phyloP scores from a whole-genome alignment of 2,113 vertebrate species.

The Cyprinus carpio region DNA sequence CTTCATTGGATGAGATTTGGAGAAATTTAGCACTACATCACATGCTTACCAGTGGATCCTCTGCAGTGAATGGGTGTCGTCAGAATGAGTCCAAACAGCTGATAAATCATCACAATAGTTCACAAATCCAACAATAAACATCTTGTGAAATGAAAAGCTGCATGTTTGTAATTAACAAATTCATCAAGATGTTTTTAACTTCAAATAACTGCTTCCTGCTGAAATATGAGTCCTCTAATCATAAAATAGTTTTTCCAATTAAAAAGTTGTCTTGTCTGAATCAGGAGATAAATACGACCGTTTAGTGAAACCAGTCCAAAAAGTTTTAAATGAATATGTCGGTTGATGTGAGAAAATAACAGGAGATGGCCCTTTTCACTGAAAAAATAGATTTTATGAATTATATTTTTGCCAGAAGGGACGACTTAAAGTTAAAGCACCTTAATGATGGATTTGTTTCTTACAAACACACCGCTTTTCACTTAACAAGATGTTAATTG shows the following conservation, averaged over 20 bases:
- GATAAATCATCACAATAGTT: neutral
- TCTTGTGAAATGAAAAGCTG: neutral
- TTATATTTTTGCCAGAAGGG: too few species aligned
- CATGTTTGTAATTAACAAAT: neutral
- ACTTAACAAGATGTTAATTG: too few species aligned
- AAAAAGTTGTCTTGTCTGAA: too few species aligned
- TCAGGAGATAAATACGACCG: neutral
- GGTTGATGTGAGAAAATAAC: neutral
- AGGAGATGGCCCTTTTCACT: too few species aligned
- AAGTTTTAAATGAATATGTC: neutral
- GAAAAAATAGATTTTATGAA: too few species aligned
- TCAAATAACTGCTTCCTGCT: too few species aligned
- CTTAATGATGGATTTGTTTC: neutral
- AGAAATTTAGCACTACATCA: neutral
- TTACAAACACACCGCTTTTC: too few species aligned
- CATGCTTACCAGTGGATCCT: neutral
- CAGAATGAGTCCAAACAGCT: neutral
- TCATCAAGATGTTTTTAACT: neutral
- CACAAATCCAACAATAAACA: neutral
- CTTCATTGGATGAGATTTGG: neutral
- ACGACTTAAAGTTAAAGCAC: neutral
- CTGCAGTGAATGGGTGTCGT: neutral
- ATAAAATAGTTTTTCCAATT: too few species aligned
- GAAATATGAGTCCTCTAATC: too few species aligned
- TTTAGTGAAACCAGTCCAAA: neutral